Conservation (phyloP, 2,113 vertebrate genomes). For the Coptodon bakossiorum region DNA sequence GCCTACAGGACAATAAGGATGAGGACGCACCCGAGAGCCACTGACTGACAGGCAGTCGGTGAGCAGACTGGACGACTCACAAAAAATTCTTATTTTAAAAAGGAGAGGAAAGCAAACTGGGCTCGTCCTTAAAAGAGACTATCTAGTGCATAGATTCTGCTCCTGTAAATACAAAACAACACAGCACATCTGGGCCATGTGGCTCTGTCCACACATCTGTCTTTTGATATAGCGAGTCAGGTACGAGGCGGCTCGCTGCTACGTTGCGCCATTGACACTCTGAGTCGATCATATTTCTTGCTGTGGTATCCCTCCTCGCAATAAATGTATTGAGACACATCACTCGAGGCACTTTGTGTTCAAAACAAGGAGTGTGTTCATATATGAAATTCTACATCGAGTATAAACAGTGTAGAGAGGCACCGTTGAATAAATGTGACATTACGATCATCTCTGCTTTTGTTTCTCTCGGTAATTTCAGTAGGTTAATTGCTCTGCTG, state of each 20-base stretch:
- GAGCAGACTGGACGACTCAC: not conserved
- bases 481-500: conserved; percentile 55
- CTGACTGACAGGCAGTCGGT: conserved; percentile 74
- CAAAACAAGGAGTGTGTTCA: conserved; percentile 54
- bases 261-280: conserved; percentile 35
- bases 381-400: conserved; percentile 47
- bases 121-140: conserved; percentile 11
- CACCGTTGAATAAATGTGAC: conserved; percentile 63
- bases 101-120: not conserved
- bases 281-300: conserved; percentile 59
- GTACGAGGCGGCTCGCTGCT: conserved; percentile 32
- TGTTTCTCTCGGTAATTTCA: conserved; percentile 53
- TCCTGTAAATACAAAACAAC: conserved; percentile 78
- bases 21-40: conserved; percentile 62
- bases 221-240: conserved; percentile 62
- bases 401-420: conserved; percentile 66
- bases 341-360: conserved; percentile 69
- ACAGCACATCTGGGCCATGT: conserved; percentile 63
- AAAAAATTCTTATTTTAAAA: not conserved
- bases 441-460: conserved; percentile 59
- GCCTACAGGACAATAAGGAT: conserved; percentile 73
- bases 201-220: conserved; percentile 61
- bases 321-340: conserved; percentile 77
- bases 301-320: conserved; percentile 61
- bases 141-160: conserved; percentile 13